A percentile compares a stretch with the other conserved stretches of the same genome.
These are phyloP conservation scores for Cyprinella venusta DNA, from an alignment of 2,797 vertebrate species.

Conservation along the genomic window DNA sequence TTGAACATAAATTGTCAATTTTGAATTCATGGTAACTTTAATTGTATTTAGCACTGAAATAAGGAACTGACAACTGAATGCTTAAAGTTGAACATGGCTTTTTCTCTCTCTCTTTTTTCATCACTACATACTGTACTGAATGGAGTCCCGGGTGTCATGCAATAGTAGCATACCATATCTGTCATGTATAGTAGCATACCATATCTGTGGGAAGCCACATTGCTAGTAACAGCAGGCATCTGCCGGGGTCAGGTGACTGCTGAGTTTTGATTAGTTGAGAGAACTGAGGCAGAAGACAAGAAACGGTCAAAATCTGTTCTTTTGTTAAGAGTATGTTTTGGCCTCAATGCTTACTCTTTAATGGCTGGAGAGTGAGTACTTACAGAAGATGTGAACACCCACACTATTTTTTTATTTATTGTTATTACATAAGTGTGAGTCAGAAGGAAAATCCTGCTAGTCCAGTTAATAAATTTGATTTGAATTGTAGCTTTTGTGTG, in stretches of 20 bases:
- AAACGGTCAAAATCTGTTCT: conserved; percentile 14
- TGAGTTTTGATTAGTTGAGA: conserved; percentile 23
- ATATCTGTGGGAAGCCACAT: conserved; percentile 30
- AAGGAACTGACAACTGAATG: neutral
- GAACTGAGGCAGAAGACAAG: conserved; percentile 24
- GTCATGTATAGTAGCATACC: neutral
- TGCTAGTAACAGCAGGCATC: conserved; percentile 15
- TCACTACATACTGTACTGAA: neutral
- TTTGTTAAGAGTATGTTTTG: conserved; percentile 10
- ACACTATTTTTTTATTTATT: neutral
- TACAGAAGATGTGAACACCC: conserved; percentile 46
- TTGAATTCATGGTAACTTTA: neutral
- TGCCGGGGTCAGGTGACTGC: neutral
- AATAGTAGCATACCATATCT: neutral
- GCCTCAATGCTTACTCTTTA: conserved; percentile 7
- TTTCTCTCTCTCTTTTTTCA: neutral
- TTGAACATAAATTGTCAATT: neutral
- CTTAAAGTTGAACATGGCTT: neutral
- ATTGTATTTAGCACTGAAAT: neutral
- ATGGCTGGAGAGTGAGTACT: neutral
- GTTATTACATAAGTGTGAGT: conserved; percentile 49
- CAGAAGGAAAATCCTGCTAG: conserved; percentile 54
- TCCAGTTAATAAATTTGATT: conserved; percentile 54
- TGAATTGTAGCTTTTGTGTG: conserved; percentile 27
- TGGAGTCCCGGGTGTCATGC: neutral